These are phyloP conservation scores for Eudemis profundana DNA, from an alignment of 2,888 invertebrate species.

Conservation along the genomic window DNA sequence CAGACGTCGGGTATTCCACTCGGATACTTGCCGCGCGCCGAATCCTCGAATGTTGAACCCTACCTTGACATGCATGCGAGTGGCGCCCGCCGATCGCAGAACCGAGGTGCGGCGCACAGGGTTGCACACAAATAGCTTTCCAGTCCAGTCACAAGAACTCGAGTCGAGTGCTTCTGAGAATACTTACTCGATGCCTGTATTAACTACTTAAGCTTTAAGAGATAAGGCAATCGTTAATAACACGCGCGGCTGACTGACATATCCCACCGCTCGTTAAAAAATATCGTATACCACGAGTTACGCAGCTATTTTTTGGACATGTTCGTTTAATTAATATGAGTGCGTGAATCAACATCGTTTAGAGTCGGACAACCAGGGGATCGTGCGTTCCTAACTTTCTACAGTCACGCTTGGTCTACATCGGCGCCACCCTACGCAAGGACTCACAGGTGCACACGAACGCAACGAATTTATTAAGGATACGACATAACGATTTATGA, in stretches of 20 bases:
- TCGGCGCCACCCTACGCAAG: slow-evolving; percentile 54
- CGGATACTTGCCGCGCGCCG: slow-evolving; percentile 70
- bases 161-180: slow-evolving; percentile 77
- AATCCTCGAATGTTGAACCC: slow-evolving; percentile 84
- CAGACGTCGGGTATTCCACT: slow-evolving; percentile 72
- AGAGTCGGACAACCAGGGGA: slow-evolving; percentile 55
- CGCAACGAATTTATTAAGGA: slow-evolving; percentile 37
- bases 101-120: slow-evolving; percentile 75
- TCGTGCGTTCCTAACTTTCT: slow-evolving; percentile 63
- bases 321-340: slow-evolving; percentile 65
- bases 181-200: slow-evolving; percentile 54
- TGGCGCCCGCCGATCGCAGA: slow-evolving; percentile 65
- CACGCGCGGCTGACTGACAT: slow-evolving; percentile 52
- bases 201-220: slow-evolving; percentile 52
- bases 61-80: slow-evolving; percentile 84
- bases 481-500: slow-evolving; percentile 34
- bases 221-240: slow-evolving; percentile 57
- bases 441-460: slow-evolving; percentile 58
- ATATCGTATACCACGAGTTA: slow-evolving; percentile 40
- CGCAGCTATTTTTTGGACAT: slow-evolving; percentile 54
- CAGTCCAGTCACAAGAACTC: slow-evolving; percentile 65
- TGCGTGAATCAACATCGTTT: slow-evolving; percentile 63
- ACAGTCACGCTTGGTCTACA: slow-evolving; percentile 62
- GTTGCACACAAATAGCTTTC: slow-evolving; percentile 81
- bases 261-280: slow-evolving; percentile 37